These are phyloP conservation scores for Anodontia alba DNA, from an alignment of 2,888 invertebrate species.

Conservation along the genomic window DNA sequence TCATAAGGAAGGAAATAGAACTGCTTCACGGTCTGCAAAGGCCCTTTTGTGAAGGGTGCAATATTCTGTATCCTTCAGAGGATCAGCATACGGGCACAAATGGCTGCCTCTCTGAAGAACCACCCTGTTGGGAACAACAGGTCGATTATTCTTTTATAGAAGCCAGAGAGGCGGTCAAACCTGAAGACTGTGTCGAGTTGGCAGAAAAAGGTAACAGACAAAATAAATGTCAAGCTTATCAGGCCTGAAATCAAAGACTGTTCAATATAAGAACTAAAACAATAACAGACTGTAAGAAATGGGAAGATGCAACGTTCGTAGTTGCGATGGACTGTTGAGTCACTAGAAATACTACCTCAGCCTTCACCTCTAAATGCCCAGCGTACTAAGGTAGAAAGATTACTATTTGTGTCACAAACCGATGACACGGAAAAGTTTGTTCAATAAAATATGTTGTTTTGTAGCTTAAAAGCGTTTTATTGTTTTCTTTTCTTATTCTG, in stretches of 20 bases:
- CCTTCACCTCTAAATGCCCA: too few relatives aligned
- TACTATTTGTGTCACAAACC: too few relatives aligned
- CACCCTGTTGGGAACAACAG: not conserved
- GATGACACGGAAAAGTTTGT: too few relatives aligned
- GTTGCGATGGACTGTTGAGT: not conserved
- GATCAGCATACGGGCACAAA: not conserved
- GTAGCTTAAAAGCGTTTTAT: too few relatives aligned
- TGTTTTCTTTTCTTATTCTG: too few relatives aligned
- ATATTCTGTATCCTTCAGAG: not conserved
- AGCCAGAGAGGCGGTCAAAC: not conserved
- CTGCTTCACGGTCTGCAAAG: not conserved
- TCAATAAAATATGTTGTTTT: too few relatives aligned
- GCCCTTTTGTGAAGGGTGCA: not conserved
- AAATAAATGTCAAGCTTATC: not conserved
- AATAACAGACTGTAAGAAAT: not conserved
- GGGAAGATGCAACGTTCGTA: not conserved
- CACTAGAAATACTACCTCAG: too few relatives aligned
- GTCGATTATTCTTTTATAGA: not conserved
- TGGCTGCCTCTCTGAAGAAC: not conserved
- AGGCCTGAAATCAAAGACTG: not conserved
- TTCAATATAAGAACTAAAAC: not conserved
- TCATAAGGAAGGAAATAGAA: not conserved
- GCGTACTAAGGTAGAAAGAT: too few relatives aligned
- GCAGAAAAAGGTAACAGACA: not conserved
- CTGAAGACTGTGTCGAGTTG: not conserved